phyloP scores from a whole-genome alignment of 2,113 vertebrate genomes.

The Neomonachus schauinslandi region DNA sequence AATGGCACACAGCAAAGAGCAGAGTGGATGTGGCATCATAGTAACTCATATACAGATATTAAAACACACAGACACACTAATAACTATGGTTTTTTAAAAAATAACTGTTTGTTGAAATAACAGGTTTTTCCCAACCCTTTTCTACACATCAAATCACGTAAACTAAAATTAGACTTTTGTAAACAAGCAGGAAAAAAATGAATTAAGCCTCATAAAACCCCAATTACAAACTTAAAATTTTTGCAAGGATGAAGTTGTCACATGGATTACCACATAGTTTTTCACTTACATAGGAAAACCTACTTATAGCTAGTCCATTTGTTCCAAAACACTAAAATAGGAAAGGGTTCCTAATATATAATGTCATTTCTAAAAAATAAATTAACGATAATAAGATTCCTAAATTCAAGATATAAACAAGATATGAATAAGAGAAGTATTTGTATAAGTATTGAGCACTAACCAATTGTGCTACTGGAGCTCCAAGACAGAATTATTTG shows the following conservation, averaged over 20 bases:
- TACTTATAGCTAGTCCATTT: background rate
- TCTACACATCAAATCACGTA: background rate
- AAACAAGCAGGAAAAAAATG: background rate
- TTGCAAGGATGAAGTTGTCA: background rate
- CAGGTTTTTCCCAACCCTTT: background rate
- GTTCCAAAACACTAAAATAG: constrained; percentile 18
- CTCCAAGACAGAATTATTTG: background rate
- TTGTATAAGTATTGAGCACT: background rate
- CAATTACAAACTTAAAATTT: background rate
- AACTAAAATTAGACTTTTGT: constrained; percentile 22
- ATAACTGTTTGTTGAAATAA: background rate
- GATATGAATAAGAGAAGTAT: background rate
- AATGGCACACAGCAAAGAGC: background rate
- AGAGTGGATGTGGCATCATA: background rate
- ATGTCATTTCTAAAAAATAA: constrained; percentile 1
- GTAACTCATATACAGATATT: background rate
- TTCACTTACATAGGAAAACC: background rate
- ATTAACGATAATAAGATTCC: background rate
- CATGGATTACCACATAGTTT: background rate
- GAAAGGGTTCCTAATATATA: background rate
- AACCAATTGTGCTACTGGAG: background rate
- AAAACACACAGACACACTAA: background rate
- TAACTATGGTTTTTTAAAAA: background rate
- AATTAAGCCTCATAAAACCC: background rate
- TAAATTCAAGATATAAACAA: background rate